These are phyloP conservation scores for Neocrepidodera transversa DNA, from an alignment of 2,888 invertebrate species.

Conservation along the genomic window DNA sequence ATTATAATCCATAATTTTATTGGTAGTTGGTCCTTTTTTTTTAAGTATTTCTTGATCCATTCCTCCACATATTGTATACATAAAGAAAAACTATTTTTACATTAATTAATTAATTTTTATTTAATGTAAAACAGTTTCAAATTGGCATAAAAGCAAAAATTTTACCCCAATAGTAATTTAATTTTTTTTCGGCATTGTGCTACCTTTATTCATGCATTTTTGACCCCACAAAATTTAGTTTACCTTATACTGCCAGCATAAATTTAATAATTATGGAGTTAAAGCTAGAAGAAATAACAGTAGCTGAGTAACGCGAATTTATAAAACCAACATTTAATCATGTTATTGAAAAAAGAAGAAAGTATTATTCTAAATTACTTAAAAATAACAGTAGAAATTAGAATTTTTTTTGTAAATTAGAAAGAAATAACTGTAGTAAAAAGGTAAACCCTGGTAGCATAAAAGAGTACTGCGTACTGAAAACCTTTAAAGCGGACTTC, in stretches of 20 bases:
- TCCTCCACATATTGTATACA: constrained; percentile 5
- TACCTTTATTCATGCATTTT: neutral
- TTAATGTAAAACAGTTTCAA: neutral
- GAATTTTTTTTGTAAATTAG: neutral
- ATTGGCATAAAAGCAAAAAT: neutral
- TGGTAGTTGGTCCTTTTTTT: neutral
- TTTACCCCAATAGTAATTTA: neutral
- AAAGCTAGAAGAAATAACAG: neutral
- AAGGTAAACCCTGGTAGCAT: constrained; percentile 48
- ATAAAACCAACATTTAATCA: neutral
- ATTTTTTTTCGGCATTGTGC: neutral
- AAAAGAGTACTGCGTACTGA: constrained; percentile 49
- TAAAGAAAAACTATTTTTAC: neutral
- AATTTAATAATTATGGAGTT: neutral
- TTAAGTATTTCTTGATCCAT: neutral
- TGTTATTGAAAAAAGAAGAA: neutral
- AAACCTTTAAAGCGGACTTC: constrained; percentile 52
- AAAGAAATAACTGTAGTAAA: constrained; percentile 35
- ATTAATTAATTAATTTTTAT: neutral
- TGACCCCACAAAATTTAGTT: neutral
- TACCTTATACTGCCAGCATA: constrained; percentile 5
- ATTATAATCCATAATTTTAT: neutral
- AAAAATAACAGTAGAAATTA: too few relatives aligned
- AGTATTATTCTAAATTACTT: neutral
- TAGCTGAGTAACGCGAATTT: neutral